Evolutionary conservation across 2,797 vertebrate species (phyloP), one percentile per base, ranked within the genome.

Genomic region (Thunnus albacares): DNA sequence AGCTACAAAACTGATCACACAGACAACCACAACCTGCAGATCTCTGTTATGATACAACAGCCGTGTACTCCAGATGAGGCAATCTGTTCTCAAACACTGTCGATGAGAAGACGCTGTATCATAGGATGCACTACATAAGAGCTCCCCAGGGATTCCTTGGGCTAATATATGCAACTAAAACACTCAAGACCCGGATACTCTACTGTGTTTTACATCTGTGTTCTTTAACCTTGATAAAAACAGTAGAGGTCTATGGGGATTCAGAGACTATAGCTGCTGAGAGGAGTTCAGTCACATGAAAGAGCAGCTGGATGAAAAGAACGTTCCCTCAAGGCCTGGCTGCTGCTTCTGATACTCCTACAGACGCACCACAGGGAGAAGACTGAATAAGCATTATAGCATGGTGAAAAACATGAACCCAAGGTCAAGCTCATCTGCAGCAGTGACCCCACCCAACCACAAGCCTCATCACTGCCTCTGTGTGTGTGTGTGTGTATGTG

Each of bases 231-330:
- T 89, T 81, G 82, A 89, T 80, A 58, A 88, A 81, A 87, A 79
- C 78, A 76, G 78, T 2, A 22, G 35, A 77, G 41, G 45, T 91
- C 88, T 62, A 22, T 41, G 11, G 87, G 82, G 86, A 88, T 60
- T 89, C 60, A 43, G 66, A 86, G 69, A 62, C 45, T 14, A 38
- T 26, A 53, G 74, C 82, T 82, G 74, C 59, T 59, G 86, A 86
- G 78, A 79, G 60, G 78, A 86, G 80, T 81, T 90, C 83, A 81
- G 87, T 85, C 69, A 89, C 81, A 90, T 86, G 83, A 93, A 90
- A 91, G 85, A 89, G 88, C 87, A 90, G 82, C 88, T 90, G 90
- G 87, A 90, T 89, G 90, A 89, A 87, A 81, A 83, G 87, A 88
- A 78, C 47, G 26, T 82, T 84, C 86, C 89, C 87, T 75, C 60